Evolutionary conservation across 2,888 invertebrate genomes (phyloP).

Genomic region (Steinernema hermaphroditum): DNA sequence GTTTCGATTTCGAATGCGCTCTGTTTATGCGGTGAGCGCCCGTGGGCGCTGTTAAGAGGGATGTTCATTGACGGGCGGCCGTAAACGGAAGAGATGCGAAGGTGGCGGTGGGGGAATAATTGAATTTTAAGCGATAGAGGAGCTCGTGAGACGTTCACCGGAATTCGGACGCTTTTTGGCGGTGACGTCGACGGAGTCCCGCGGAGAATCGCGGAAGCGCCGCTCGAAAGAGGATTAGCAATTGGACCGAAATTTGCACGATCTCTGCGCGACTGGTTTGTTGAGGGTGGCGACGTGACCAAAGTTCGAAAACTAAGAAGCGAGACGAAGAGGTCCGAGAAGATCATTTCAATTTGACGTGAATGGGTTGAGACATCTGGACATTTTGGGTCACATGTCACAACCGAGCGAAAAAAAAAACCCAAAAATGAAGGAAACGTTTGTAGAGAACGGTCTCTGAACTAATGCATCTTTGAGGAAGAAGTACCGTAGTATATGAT

Average conservation of each 20-base stretch:
- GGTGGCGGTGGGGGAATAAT: background rate
- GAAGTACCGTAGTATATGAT: too few species aligned
- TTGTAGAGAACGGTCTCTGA: too few species aligned
- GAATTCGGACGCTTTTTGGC: background rate
- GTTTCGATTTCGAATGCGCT: constrained; percentile 22
- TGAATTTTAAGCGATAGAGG: background rate
- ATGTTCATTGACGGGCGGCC: background rate
- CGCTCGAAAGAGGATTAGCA: constrained; percentile 23
- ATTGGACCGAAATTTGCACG: background rate
- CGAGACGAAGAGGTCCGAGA: background rate
- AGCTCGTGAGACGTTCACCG: background rate
- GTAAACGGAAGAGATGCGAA: background rate
- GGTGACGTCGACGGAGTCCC: constrained; percentile 6
- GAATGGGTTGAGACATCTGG: too few species aligned
- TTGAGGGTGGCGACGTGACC: background rate
- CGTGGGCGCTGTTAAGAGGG: background rate
- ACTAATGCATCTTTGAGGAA: too few species aligned
- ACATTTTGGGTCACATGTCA: too few species aligned
- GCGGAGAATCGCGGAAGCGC: background rate
- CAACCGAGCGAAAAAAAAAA: too few species aligned
- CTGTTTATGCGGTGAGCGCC: constrained; percentile 21
- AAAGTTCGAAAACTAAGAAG: background rate
- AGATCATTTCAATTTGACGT: background rate
- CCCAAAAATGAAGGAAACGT: too few species aligned
- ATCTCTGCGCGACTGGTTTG: constrained; percentile 15